phyloP scores from a whole-genome alignment of 2,888 invertebrate species.

The Flabesymbios commensalis region DNA sequence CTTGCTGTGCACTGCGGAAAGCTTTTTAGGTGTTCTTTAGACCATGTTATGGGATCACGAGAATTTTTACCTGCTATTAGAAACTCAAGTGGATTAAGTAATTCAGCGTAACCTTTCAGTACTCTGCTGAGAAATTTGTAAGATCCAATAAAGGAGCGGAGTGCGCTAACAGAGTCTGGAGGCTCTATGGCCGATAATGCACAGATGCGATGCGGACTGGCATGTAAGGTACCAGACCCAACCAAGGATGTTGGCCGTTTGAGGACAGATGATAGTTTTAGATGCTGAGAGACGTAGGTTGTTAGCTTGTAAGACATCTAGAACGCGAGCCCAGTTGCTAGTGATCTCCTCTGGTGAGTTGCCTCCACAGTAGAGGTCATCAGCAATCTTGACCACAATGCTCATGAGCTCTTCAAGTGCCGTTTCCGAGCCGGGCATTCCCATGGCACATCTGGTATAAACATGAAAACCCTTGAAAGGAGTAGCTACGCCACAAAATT shows the following conservation, averaged over 20 bases:
- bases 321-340: constrained; percentile 14
- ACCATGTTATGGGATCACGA: constrained; percentile 22
- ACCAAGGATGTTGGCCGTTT: constrained; percentile 17
- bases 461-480: constrained; percentile 36
- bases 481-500: constrained; percentile 37
- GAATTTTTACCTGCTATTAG: constrained; percentile 12
- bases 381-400: constrained; percentile 29
- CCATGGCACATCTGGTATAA: constrained; percentile 39
- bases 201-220: constrained; percentile 19
- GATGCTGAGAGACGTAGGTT: constrained; percentile 16
- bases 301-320: constrained; percentile 13
- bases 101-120: constrained; percentile 11
- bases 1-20: constrained; percentile 15
- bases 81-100: constrained; percentile 16
- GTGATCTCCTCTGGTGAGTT: constrained; percentile 9
- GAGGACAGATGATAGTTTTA: constrained; percentile 22
- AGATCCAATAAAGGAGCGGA: constrained; percentile 17
- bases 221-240: constrained; percentile 29
- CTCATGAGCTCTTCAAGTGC: constrained; percentile 38
- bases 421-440: constrained; percentile 40
- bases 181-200: constrained; percentile 1
- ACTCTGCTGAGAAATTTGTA: constrained; percentile 22
- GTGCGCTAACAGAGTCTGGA: constrained; percentile 1
- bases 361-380: constrained; percentile 28
- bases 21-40: constrained; percentile 4